Percentiles rank a stretch among this genome's conserved stretches.
Evolutionary conservation across 2,888 invertebrate species (phyloP).

Genomic region (Plemyria rubiginata): DNA sequence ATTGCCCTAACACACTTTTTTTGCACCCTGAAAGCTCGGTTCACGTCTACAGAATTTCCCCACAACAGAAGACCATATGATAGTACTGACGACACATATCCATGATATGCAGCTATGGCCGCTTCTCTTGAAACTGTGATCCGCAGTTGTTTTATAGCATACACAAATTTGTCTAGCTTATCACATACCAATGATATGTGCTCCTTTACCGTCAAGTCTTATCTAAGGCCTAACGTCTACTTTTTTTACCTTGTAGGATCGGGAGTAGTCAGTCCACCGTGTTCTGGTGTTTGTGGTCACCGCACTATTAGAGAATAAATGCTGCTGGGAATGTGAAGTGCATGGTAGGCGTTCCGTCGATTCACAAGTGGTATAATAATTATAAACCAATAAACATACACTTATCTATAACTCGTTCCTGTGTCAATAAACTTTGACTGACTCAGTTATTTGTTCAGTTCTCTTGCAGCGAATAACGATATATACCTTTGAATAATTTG

Average conservation of each 20-base stretch:
- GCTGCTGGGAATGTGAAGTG: constrained; percentile 39
- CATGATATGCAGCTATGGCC: too few relatives aligned
- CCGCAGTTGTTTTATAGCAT: too few relatives aligned
- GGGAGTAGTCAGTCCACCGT: neutral
- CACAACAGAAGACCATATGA: too few relatives aligned
- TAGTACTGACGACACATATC: too few relatives aligned
- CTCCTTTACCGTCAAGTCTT: neutral
- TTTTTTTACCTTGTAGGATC: neutral
- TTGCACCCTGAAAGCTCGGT: too few relatives aligned
- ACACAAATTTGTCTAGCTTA: too few relatives aligned
- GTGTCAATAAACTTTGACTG: constrained; percentile 38
- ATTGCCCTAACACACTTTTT: too few relatives aligned
- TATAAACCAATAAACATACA: constrained; percentile 36
- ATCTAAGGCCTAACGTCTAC: too few relatives aligned
- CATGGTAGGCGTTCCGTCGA: constrained; percentile 32
- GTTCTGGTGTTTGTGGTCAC: constrained; percentile 16
- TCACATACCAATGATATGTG: too few relatives aligned
- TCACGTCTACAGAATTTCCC: too few relatives aligned
- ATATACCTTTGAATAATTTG: neutral
- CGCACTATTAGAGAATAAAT: constrained; percentile 8
- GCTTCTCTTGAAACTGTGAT: too few relatives aligned
- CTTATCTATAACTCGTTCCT: constrained; percentile 31
- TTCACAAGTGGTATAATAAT: constrained; percentile 39
- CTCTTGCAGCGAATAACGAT: neutral
- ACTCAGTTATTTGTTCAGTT: too few relatives aligned